Base-by-base conservation (phyloP, 2,113 vertebrate species). In the Stomatorhinus ivindoensis region DNA sequence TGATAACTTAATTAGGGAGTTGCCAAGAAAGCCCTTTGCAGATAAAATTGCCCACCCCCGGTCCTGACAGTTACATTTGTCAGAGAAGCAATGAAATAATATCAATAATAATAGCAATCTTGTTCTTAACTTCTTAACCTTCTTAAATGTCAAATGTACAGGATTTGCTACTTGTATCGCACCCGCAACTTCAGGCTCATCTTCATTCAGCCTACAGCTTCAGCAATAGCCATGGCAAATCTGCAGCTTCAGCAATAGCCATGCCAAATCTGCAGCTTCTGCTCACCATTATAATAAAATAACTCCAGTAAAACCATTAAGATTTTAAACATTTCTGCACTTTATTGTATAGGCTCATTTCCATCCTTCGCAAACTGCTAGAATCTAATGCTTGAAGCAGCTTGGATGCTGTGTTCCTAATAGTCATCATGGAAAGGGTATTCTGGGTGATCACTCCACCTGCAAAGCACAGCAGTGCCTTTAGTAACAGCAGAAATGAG, bases 391-490 rank as follows among this genome's bases (percentile, higher is more conserved):
- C 21, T 10, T 47, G 44, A 47, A 9, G 44, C 44, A 84, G 21
- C 39, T 46, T 0, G 3, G 24, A 84, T 13, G 10, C 44, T 19
- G 19, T 21, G 85, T 11, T 58, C 4, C 92, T 89, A 98, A 90
- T 97, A 99, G 87, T 98, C 97, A 1, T 99, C 98, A 6, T 92
- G 94, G 92, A 98, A 99, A 19, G 98, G 98, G 17, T 99, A 98
- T 85, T 99, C 98, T 0, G 97, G 98, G 93, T 98, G 98, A 89
- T 98, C 96, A 73, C 93, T 92, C 97, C 97, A 99, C 97, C 98
- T 98, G 95, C 87, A 27, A 7, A 55, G 48, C 39, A 17, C 7
- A 21, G 31, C 24, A 27, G 24, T 31, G 13, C 17, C 82, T 24
- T 24, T 4, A 0, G 0, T 86, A 19, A n/a, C 44, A 61, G 7